Conservation (phyloP, 2,888 invertebrate genomes). For the Cryptocephalus primarius region DNA sequence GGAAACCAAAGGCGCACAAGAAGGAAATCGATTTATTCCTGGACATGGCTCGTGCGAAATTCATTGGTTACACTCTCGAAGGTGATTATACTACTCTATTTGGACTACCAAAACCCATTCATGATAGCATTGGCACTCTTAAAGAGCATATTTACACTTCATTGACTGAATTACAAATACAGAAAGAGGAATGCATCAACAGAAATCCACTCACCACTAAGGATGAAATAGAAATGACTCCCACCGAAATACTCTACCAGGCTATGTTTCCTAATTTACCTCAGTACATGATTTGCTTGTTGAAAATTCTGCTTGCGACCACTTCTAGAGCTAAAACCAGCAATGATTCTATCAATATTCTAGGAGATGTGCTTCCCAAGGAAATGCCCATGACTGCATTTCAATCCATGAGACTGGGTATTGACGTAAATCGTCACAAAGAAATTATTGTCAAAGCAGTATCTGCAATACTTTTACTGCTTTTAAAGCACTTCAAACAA, state of each 20-base stretch:
- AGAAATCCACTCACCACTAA: constrained; percentile 84
- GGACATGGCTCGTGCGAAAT: constrained; percentile 85
- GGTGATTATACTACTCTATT: constrained; percentile 82
- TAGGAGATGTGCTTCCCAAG: constrained; percentile 94
- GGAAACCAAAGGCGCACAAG: constrained; percentile 92
- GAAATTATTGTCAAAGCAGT: constrained; percentile 97
- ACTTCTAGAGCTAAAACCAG: constrained; percentile 98
- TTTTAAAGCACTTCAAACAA: constrained; percentile 93
- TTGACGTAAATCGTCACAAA: constrained; percentile 97
- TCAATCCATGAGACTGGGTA: constrained; percentile 89
- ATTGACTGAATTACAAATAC: constrained; percentile 82
- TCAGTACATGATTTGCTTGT: constrained; percentile 92
- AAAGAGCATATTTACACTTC: constrained; percentile 90
- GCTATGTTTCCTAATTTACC: constrained; percentile 94
- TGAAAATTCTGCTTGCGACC: constrained; percentile 94
- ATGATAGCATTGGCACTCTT: constrained; percentile 86
- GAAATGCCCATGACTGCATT: constrained; percentile 95
- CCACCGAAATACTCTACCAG: constrained; percentile 82
- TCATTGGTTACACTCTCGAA: constrained; percentile 87
- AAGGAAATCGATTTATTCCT: constrained; percentile 89
- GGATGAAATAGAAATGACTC: constrained; percentile 65
- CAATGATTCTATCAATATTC: constrained; percentile 95
- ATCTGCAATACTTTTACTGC: constrained; percentile 76
- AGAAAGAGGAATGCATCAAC: constrained; percentile 82
- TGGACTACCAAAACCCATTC: constrained; percentile 92